Evolutionary conservation across 2,888 invertebrate genomes (phyloP).

Genomic region (Nemapogon koenigi): DNA sequence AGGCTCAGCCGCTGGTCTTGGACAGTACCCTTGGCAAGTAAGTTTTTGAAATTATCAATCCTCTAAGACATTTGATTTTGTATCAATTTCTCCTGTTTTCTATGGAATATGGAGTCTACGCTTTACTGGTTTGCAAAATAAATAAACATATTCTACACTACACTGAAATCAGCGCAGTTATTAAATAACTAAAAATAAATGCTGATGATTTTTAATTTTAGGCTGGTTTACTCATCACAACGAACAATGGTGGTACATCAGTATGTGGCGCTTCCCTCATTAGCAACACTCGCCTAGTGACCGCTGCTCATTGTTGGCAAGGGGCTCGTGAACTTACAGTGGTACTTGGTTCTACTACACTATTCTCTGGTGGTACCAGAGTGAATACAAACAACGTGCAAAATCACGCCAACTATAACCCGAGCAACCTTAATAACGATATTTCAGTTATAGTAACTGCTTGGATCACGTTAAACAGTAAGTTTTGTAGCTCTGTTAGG

Average conservation of each 20-base stretch:
- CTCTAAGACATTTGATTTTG: no score
- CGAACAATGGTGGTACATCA: constrained; percentile 15
- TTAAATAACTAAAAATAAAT: no score
- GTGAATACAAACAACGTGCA: constrained; percentile 1
- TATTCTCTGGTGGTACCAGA: constrained; percentile 8
- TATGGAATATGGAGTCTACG: no score
- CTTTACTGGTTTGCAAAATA: no score
- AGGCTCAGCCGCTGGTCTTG: constrained; percentile 20
- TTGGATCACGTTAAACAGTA: constrained; percentile 3
- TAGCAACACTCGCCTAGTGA: constrained; percentile 14
- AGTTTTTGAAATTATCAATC: no score
- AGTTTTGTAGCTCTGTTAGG: no score
- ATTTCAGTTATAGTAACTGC: no score
- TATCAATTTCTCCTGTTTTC: no score
- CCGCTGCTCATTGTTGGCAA: constrained; percentile 19
- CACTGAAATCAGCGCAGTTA: no score
- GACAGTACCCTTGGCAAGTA: constrained; percentile 22
- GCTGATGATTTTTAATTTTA: no score
- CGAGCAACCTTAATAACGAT: constrained; percentile 8
- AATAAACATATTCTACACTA: no score
- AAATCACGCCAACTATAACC: constrained; percentile 8
- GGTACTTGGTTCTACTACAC: constrained; percentile 5
- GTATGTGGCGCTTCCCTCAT: constrained; percentile 16
- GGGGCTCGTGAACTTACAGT: constrained; percentile 4
- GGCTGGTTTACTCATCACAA: constrained; percentile 24